Evolutionary conservation across 2,797 vertebrate species (phyloP).

Genomic region (Myiothlypis chrysogaster): DNA sequence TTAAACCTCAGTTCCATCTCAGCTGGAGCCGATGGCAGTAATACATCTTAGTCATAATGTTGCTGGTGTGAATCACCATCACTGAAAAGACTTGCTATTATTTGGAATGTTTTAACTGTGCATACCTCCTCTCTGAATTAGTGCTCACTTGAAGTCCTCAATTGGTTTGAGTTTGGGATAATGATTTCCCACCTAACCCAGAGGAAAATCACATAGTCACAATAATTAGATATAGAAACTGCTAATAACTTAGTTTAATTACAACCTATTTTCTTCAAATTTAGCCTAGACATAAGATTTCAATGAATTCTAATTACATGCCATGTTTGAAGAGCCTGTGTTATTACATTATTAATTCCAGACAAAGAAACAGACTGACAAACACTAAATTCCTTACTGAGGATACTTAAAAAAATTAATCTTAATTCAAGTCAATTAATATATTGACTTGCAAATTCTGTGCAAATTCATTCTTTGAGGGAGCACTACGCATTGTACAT

Average conservation of each 20-base stretch:
- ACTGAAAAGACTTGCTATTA: neutral
- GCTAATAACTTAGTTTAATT: conserved; percentile 56
- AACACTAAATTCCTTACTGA: conserved; percentile 18
- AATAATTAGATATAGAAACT: conserved; percentile 52
- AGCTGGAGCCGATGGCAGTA: neutral
- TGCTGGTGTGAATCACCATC: neutral
- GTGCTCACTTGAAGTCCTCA: neutral
- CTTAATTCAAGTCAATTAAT: conserved; percentile 46
- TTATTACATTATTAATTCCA: conserved; percentile 39
- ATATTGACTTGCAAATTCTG: conserved; percentile 30
- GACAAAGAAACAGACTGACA: conserved; percentile 26
- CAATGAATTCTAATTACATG: conserved; percentile 51
- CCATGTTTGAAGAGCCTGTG: neutral
- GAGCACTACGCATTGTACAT: neutral
- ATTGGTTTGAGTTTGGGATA: neutral
- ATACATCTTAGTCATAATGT: conserved; percentile 7
- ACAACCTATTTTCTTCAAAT: conserved; percentile 47
- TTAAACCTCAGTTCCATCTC: neutral
- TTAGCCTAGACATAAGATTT: conserved; percentile 27
- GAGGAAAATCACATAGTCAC: neutral
- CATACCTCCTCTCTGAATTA: neutral
- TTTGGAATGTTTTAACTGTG: neutral
- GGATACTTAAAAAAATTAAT: neutral
- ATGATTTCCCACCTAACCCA: conserved; percentile 9
- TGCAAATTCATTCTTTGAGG: neutral